These are phyloP conservation scores for Pseudocheirus occidentalis DNA, from an alignment of 2,797 vertebrate genomes.

Conservation along the genomic window DNA sequence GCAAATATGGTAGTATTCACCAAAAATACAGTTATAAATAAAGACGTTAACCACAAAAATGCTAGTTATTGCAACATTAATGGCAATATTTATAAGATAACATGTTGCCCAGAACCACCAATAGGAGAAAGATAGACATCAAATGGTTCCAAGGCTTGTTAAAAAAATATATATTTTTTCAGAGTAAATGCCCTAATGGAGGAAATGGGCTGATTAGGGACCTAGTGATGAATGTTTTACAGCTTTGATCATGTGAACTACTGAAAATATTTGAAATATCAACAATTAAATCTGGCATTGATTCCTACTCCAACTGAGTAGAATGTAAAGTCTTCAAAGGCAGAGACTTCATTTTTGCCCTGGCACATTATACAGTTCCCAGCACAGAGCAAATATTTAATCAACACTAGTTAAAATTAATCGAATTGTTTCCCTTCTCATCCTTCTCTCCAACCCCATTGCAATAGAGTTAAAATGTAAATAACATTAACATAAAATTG, in stretches of 20 bases:
- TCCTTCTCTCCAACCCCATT: not conserved
- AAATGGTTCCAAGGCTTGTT: not conserved
- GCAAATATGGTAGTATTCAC: not conserved
- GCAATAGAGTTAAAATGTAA: slow-evolving; percentile 27
- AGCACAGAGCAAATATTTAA: not conserved
- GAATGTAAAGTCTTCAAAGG: not conserved
- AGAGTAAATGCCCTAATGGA: not conserved
- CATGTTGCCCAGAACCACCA: not conserved
- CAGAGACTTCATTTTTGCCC: not conserved
- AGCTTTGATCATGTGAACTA: not conserved
- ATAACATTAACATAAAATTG: slow-evolving; percentile 36
- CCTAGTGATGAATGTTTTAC: not conserved
- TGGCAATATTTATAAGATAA: not conserved
- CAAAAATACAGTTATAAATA: not conserved
- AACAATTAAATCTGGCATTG: not conserved
- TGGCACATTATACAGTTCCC: not conserved
- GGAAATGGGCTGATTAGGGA: not conserved
- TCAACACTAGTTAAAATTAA: not conserved
- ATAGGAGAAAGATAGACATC: not conserved
- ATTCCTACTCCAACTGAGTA: not conserved
- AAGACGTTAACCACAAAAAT: not conserved
- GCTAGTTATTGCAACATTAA: not conserved
- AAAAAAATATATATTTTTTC: not conserved
- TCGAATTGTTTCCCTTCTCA: not conserved
- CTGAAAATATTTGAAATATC: not conserved